A percentile compares a stretch with the other conserved stretches of the same genome.
These are phyloP conservation scores for Anhinga rufa DNA, from an alignment of 2,113 vertebrate species.

Conservation along the genomic window DNA sequence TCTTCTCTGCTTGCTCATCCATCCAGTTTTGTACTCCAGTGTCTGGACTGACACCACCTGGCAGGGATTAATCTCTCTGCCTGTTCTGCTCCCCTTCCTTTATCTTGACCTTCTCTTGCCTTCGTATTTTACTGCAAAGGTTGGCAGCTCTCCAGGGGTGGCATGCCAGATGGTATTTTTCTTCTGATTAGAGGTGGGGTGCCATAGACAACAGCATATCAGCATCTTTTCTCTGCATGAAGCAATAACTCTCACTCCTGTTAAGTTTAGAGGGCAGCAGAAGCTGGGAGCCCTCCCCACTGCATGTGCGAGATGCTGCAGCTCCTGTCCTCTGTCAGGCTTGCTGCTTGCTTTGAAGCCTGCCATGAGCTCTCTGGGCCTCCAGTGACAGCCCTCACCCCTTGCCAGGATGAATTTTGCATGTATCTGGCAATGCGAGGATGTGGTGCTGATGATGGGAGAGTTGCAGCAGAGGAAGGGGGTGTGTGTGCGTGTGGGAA, in stretches of 20 bases:
- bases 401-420: neutral
- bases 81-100: neutral
- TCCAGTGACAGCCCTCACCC: neutral
- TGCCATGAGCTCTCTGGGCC: neutral
- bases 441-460: neutral
- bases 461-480: neutral
- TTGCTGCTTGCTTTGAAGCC: neutral
- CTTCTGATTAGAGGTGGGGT: conserved; percentile 36
- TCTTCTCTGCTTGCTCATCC: neutral
- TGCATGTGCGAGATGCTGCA: neutral
- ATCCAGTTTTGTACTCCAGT: neutral
- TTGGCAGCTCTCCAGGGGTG: conserved; percentile 53
- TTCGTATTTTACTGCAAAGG: conserved; percentile 48
- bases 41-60: conserved; percentile 2
- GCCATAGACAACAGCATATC: conserved; percentile 26
- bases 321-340: neutral
- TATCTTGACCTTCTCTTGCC: conserved; percentile 43
- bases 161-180: conserved; percentile 58
- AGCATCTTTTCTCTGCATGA: conserved; percentile 39
- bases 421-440: neutral
- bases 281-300: neutral
- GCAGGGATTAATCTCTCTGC: conserved; percentile 15
- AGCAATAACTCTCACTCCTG: neutral
- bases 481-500: neutral
- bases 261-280: conserved; percentile 5